Evolutionary conservation across 1,140 invertebrate genomes (phyloP), one percentile per base, ranked within the genome.

Genomic region (Zaprionus africanus): DNA sequence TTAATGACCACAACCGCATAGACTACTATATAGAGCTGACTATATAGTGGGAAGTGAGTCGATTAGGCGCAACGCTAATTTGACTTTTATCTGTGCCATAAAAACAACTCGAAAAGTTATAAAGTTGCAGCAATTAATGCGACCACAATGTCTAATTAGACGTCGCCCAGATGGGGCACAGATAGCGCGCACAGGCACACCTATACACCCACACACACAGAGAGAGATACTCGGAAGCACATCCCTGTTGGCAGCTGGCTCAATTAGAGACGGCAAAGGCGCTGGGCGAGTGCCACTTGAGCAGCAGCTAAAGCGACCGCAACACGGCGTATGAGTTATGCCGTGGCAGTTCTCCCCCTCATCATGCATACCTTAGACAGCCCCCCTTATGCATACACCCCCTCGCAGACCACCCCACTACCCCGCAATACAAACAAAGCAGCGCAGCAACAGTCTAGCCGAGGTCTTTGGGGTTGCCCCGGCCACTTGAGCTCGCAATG

Each of bases 121-220:
- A 91, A 90, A 91, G 82, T 84, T 77, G 77, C 53, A 69, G 71
- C 88, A 87, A 91, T 84, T 87, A 87, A 90, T 83, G 84, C 74
- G 78, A 73, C 78, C 84, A 70, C 84, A 88, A 72, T 58, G 75
- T 80, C 85, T 90, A 88, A 88, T 88, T 84, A 88, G 81, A 81
- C 62, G 70, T 63, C 49, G 81, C 81, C 60, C 60, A 75, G 80
- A 74, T 76, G 64, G 38, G 49, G 63, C 38, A 43, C 69, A 83
- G 83, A 87, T 87, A 87, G 56, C 84, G 56, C 73, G 80, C 77
- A 85, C 76, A 59, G 53, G 38, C 15, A 49, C 24, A 57, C 41
- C 54, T 17, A 19, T 11, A 38, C 58, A 31, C 41, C 12, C 46
- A 54, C 17, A 17, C 65, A 66, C 19, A 43, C 41, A 36, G 66